These are phyloP conservation scores for Lacanobia oleracea DNA, from an alignment of 2,888 invertebrate species.

Conservation along the genomic window DNA sequence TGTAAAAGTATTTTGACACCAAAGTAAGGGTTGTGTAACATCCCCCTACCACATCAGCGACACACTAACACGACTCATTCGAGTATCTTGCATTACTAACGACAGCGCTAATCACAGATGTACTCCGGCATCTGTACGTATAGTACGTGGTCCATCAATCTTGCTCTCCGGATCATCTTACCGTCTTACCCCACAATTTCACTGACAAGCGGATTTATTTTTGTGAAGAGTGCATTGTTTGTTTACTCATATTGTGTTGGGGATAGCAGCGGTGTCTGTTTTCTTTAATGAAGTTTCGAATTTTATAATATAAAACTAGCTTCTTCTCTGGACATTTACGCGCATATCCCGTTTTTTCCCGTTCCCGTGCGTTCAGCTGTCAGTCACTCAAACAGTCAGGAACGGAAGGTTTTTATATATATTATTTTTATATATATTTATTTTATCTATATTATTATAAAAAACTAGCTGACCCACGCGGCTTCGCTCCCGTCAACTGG, in stretches of 20 bases:
- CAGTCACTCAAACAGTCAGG: too few species aligned
- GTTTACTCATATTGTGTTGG: not conserved
- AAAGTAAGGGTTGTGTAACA: constrained; percentile 4
- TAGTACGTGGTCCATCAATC: constrained; percentile 37
- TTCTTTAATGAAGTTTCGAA: not conserved
- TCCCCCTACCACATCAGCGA: constrained; percentile 3
- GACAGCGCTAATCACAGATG: constrained; percentile 45
- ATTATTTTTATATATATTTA: too few species aligned
- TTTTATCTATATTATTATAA: too few species aligned
- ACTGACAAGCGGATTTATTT: constrained; percentile 17
- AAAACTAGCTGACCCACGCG: too few species aligned
- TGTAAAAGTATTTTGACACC: not conserved
- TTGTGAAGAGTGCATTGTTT: constrained; percentile 1
- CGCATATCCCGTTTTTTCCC: too few species aligned
- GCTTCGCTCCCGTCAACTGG: too few species aligned
- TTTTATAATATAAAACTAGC: too few species aligned
- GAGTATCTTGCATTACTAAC: constrained; percentile 49
- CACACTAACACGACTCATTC: not conserved
- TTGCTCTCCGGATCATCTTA: constrained; percentile 44
- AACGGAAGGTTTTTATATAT: too few species aligned
- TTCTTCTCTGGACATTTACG: too few species aligned
- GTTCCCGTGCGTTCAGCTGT: too few species aligned
- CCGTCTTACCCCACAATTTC: constrained; percentile 29
- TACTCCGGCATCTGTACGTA: constrained; percentile 19
- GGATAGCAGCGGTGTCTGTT: not conserved